Evolutionary conservation across 2,797 vertebrate genomes (phyloP), one percentile per base, ranked within the genome.

Genomic region (Galaxias olidus): DNA sequence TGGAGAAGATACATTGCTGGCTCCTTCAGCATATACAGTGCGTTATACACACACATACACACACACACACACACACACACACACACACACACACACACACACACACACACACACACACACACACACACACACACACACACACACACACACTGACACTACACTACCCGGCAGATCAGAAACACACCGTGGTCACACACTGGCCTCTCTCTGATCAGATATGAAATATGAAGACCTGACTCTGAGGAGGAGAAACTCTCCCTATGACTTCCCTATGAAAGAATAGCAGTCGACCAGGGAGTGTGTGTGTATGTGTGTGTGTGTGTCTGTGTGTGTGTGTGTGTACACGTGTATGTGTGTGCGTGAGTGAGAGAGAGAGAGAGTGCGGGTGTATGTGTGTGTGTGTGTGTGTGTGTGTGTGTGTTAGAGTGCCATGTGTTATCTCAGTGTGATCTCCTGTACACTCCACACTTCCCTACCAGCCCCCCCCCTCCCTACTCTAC

Each of bases 371-470:
- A n/a, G n/a, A n/a, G n/a, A 18, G 43, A 49, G 54, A 61, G 60
- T 61, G 69, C 74, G 72, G 72, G 50, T 47, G 30, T 78, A 43
- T 65, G 50, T 47, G 62, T 30, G 44, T 42, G 43, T 43, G 20
- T 60, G 57, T 52, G 57, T 50, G 17, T 43, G 45, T 59, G 46
- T 76, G 19, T 52, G 74, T 81, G 75, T 71, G 70, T 75, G 84
- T 84, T 75, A 78, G 78, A 79, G 85, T 75, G 81, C 84, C 87
- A 90, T 90, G 88, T 90, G 87, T 87, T 80, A 75, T 78, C 89
- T 55, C 89, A 89, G 87, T 82, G 78, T 83, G 87, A 80, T 68
- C 78, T 81, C 70, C 84, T 87, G 83, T 86, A 75, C 77, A 72
- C 77, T 83, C 53, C 56, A 14, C 72, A 72, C 63, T 61, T 77